These are phyloP conservation scores for Echinops telfairi DNA, from an alignment of 2,113 vertebrate genomes.

Conservation along the genomic window DNA sequence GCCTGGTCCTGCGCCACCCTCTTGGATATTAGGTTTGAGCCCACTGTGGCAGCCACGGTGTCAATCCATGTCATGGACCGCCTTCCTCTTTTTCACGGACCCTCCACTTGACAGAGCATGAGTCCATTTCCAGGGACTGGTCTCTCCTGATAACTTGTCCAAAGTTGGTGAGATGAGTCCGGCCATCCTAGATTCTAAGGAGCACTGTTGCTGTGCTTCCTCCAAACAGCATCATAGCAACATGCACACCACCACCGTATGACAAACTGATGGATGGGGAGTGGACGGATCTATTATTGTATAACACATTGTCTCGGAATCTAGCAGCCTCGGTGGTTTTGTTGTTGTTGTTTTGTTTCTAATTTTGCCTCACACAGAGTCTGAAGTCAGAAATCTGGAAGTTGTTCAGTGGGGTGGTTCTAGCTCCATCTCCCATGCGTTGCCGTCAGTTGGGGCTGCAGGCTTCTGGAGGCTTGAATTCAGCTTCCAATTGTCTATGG, in stretches of 20 bases:
- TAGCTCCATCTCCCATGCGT: not conserved
- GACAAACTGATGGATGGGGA: not conserved
- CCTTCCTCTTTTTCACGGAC: no score
- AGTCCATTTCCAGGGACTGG: no score
- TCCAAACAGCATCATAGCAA: not conserved
- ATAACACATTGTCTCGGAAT: slow-evolving; percentile 4
- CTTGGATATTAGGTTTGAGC: no score
- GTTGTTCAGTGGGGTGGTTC: not conserved
- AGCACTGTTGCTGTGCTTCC: no score
- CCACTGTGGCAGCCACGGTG: no score
- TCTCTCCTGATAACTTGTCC: no score
- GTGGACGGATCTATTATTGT: not conserved
- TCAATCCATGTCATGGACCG: no score
- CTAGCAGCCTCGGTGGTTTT: not conserved
- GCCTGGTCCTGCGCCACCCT: no score
- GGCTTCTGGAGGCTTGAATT: not conserved
- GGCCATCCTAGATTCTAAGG: no score
- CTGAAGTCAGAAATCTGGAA: not conserved
- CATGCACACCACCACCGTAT: not conserved
- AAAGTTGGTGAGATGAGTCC: no score
- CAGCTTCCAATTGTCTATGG: not conserved
- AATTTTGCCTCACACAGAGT: not conserved
- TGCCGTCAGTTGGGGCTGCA: not conserved
- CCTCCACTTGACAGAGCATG: no score
- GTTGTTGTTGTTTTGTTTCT: no score